Conservation (phyloP, 2,113 vertebrate genomes). For the Platysternon megacephalum region DNA sequence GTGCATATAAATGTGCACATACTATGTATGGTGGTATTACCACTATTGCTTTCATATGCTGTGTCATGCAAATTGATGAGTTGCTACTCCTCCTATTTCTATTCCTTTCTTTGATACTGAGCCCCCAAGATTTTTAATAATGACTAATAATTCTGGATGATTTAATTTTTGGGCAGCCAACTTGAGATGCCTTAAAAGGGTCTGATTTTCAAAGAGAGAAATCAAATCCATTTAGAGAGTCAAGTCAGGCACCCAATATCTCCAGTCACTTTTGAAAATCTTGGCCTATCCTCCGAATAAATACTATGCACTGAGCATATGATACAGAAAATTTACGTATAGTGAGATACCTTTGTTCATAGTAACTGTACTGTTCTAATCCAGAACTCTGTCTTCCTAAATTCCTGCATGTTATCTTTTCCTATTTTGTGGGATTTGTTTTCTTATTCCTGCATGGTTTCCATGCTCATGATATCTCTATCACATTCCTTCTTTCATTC, state of each 20-base stretch:
- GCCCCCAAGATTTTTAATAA: background rate
- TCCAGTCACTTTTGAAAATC: fast-evolving
- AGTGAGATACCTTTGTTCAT: background rate
- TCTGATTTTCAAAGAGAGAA: background rate
- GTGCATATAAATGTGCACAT: background rate
- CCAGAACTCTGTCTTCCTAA: background rate
- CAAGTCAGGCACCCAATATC: background rate
- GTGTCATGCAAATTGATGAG: background rate
- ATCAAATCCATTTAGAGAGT: background rate
- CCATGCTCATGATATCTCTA: background rate
- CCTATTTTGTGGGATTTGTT: background rate
- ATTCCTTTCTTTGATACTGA: background rate
- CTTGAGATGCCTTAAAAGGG: background rate
- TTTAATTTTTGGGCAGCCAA: background rate
- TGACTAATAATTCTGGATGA: background rate
- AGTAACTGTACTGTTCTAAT: background rate
- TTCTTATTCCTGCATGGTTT: background rate
- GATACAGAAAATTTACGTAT: background rate
- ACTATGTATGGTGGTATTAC: background rate
- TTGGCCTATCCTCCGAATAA: background rate
- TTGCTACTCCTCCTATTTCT: background rate
- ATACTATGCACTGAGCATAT: background rate
- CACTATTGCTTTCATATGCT: background rate
- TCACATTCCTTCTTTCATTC: background rate
- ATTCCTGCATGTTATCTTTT: background rate